Percentiles rank a stretch among this genome's conserved stretches.
These are phyloP conservation scores for Platyrinchus mystaceus DNA, from an alignment of 2,797 vertebrate genomes.

Conservation along the genomic window DNA sequence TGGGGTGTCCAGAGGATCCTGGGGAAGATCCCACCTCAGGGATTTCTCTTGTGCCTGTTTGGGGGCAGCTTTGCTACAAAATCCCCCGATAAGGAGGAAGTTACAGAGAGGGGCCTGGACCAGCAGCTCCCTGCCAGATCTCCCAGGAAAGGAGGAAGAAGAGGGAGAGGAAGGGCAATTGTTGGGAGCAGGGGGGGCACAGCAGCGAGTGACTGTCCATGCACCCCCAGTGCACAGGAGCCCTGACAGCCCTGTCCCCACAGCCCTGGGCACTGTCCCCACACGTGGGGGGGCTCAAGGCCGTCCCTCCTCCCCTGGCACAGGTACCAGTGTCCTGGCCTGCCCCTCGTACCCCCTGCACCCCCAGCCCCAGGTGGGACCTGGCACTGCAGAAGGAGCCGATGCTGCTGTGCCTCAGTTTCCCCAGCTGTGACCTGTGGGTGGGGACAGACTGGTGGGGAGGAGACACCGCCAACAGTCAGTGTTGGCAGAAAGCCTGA, in stretches of 20 bases:
- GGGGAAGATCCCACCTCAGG: neutral
- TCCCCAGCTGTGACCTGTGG: neutral
- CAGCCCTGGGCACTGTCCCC: neutral
- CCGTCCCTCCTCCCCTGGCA: neutral
- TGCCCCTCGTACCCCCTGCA: neutral
- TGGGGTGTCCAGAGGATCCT: neutral
- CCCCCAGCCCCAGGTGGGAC: rapidly evolving
- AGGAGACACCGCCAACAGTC: rapidly evolving
- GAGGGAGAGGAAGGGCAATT: neutral
- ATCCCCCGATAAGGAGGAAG: conserved; percentile 8
- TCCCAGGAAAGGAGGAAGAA: conserved; percentile 29
- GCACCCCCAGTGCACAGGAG: neutral
- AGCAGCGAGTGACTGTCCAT: neutral
- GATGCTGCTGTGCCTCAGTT: neutral
- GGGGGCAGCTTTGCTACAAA: neutral
- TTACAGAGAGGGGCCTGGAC: neutral
- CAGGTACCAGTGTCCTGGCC: neutral
- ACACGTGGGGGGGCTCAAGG: neutral
- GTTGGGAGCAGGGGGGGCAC: neutral
- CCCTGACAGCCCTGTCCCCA: no score
- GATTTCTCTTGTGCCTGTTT: neutral
- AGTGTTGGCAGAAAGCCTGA: neutral
- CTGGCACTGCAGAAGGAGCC: neutral
- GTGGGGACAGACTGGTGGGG: no score
- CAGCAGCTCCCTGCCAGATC: conserved; percentile 59